These are phyloP conservation scores for Epinotia demarniana DNA, from an alignment of 2,888 invertebrate genomes.

Conservation along the genomic window DNA sequence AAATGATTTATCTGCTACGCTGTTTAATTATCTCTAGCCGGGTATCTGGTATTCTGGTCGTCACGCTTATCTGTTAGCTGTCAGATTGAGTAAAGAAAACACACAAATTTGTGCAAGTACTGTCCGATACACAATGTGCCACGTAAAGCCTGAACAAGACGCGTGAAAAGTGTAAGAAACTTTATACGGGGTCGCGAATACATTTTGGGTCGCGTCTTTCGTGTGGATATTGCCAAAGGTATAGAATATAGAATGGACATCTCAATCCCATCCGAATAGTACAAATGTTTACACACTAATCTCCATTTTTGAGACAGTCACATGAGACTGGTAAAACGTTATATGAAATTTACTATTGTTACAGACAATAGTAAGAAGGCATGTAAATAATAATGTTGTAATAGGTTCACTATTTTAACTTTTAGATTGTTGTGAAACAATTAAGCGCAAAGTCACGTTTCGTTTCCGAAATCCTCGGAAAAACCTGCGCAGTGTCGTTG, in stretches of 20 bases:
- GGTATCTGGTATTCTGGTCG: slow-evolving; percentile 12
- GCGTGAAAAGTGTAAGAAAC: slow-evolving; percentile 4
- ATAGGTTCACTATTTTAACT: neutral
- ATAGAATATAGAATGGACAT: no score
- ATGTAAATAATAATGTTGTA: no score
- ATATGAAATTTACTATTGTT: no score
- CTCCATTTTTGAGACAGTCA: no score
- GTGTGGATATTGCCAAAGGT: no score
- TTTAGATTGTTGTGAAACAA: neutral
- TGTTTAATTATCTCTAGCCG: slow-evolving; percentile 2
- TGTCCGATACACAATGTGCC: slow-evolving; percentile 30
- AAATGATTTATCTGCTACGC: slow-evolving; percentile 8
- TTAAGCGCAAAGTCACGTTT: neutral
- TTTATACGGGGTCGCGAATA: neutral
- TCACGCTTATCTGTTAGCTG: slow-evolving; percentile 41
- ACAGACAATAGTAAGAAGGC: no score
- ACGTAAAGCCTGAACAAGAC: slow-evolving; percentile 17
- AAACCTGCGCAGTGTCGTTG: slow-evolving; percentile 64
- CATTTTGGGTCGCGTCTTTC: no score
- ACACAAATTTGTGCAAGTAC: slow-evolving; percentile 30
- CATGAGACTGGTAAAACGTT: no score
- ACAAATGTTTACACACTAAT: no score
- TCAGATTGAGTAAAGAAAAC: slow-evolving; percentile 43
- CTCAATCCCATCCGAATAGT: no score
- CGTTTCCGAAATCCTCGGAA: slow-evolving; percentile 51